Evolutionary conservation across 2,888 invertebrate species (phyloP).

Genomic region (Cosmorhoe ocellata): DNA sequence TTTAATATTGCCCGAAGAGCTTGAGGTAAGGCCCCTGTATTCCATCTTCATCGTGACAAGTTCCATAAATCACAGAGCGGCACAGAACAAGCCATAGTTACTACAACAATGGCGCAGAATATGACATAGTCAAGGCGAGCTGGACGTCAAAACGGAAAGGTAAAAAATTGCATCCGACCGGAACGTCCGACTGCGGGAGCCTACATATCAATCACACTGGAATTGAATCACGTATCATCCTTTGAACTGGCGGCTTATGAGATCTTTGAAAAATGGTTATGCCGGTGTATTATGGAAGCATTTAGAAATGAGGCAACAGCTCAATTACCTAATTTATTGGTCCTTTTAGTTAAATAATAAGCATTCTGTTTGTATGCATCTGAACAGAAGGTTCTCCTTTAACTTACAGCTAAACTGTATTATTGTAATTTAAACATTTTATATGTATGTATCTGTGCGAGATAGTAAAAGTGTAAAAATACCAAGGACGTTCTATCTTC

Average conservation of each 20-base stretch:
- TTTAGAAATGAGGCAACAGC: neutral
- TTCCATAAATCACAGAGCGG: conserved; percentile 15
- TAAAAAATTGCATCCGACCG: conserved; percentile 18
- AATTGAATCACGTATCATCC: conserved; percentile 37
- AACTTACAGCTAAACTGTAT: too few relatives aligned
- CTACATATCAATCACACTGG: conserved; percentile 31
- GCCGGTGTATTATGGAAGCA: neutral
- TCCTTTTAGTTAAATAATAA: too few relatives aligned
- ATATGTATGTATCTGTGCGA: too few relatives aligned
- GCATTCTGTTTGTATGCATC: too few relatives aligned
- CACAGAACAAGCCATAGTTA: conserved; percentile 2
- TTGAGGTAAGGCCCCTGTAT: too few relatives aligned
- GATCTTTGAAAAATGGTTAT: conserved; percentile 6
- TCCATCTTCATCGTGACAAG: conserved; percentile 20
- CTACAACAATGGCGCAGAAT: neutral
- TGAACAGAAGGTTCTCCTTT: too few relatives aligned
- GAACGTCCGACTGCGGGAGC: conserved; percentile 5
- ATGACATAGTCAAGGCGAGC: neutral
- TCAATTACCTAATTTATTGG: too few relatives aligned
- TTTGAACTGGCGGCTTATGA: conserved; percentile 6
- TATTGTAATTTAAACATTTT: too few relatives aligned
- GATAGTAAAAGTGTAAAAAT: too few relatives aligned
- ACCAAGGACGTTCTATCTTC: too few relatives aligned
- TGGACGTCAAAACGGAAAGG: conserved; percentile 3
- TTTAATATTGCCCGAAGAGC: too few relatives aligned